A percentile compares a stretch with the other conserved stretches of the same genome.
Evolutionary conservation across 1,140 invertebrate species (phyloP).

Genomic region (Thaumetopoea pityocampa): DNA sequence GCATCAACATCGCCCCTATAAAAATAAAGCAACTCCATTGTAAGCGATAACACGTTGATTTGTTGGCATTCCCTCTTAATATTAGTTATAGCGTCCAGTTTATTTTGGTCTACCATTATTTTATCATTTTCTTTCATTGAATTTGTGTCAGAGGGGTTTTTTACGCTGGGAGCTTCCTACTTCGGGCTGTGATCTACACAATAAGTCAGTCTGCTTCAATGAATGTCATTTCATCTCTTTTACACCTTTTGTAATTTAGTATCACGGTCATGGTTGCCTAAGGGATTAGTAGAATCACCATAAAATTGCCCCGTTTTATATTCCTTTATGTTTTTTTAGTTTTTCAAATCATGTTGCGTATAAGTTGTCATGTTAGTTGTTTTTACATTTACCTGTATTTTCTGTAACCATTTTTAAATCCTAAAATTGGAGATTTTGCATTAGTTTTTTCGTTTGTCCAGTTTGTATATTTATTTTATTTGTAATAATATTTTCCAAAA

Average conservation of each 20-base stretch:
- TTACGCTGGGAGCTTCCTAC: too few species aligned
- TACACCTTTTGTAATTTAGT: slow-evolving; percentile 38
- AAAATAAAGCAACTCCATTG: slow-evolving; percentile 25
- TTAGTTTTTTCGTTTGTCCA: too few species aligned
- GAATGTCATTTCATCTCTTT: slow-evolving; percentile 34
- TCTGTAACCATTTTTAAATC: slow-evolving; percentile 8
- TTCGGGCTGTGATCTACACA: slow-evolving; percentile 34
- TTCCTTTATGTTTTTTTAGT: slow-evolving; percentile 24
- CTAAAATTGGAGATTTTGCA: too few species aligned
- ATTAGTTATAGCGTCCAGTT: slow-evolving; percentile 36
- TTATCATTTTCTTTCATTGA: slow-evolving; percentile 8
- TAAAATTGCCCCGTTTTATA: slow-evolving; percentile 35
- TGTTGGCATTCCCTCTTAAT: slow-evolving; percentile 50
- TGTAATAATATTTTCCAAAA: too few species aligned
- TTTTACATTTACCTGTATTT: slow-evolving; percentile 18
- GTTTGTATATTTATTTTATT: too few species aligned
- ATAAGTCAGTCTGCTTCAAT: slow-evolving; percentile 49
- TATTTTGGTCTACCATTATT: slow-evolving; percentile 31
- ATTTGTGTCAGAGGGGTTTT: slow-evolving; percentile 19
- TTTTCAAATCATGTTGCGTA: slow-evolving; percentile 21
- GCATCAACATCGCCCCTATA: slow-evolving; percentile 40
- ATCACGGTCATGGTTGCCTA: slow-evolving; percentile 32
- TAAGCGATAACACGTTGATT: slow-evolving; percentile 48
- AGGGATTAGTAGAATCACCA: slow-evolving; percentile 45
- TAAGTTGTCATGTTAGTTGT: slow-evolving; percentile 11